Evolutionary conservation across 1,140 invertebrate genomes (phyloP), one percentile per base, ranked within the genome.

Genomic region (Pogonognathellus flavescens): DNA sequence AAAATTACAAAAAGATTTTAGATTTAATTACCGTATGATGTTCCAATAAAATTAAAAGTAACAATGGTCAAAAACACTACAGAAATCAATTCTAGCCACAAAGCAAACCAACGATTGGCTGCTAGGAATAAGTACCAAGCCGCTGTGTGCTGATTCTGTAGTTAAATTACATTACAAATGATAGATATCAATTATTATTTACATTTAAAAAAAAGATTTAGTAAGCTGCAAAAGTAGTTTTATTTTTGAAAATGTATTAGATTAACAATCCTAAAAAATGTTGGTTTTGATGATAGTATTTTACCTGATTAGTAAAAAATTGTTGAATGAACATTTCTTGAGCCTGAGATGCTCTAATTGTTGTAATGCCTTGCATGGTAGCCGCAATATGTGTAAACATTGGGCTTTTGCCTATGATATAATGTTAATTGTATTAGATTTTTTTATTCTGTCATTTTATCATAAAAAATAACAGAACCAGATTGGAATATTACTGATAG

Each of bases 311-410:
- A 86, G 93, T 93, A 88, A 96, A 95, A 88, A 96, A 96, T 91
- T 96, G 94, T 50, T 94, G 91, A 87, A 95, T 94, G 13, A 98
- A 93, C 80, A 95, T 94, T 87, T 94, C 92, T 90, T 97, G 92
- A 9, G 93, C 91, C 53, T 93, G 92, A 88, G 95, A 97, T 0
- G 97, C 96, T 84, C 97, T 92, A 82, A 99, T 97, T 0, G 97
- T 98, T 0, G 95, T 93, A 31, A 99, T 91, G 7, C 97, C 97
- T 91, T 96, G 95, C 0, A 98, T 91, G 0, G 96, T 95, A 41
- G 96, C 94, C 90, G 95, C 97, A 80, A 99, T 91, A 90, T 98
- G 96, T 13, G 95, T 95, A 89, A 96, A 96, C 0, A 97, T 93
- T 0, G 96, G 96, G 89, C 94, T 95, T 84, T 94, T 92, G 76